Percentiles rank a stretch among this genome's conserved stretches.
These are phyloP conservation scores for Ophonus ardosiacus DNA, from an alignment of 2,888 invertebrate genomes.

Conservation along the genomic window DNA sequence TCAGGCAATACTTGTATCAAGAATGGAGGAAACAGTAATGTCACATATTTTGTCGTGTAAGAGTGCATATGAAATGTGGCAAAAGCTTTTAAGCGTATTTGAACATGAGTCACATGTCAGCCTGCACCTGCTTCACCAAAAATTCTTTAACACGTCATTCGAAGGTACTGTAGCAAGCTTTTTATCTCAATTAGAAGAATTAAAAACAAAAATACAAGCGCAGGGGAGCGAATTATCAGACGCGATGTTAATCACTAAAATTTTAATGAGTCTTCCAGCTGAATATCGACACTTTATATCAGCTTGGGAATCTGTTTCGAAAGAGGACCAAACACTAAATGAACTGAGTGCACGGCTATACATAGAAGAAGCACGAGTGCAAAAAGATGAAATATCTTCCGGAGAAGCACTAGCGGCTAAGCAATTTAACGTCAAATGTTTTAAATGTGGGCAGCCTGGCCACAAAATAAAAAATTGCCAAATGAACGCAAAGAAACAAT, in stretches of 20 bases:
- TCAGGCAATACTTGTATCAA: too few relatives aligned
- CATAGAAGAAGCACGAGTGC: neutral
- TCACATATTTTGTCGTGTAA: too few relatives aligned
- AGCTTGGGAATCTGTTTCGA: neutral
- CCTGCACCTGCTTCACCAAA: neutral
- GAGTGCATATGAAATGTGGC: neutral
- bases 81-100: neutral
- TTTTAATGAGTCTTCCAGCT: neutral
- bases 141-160: neutral
- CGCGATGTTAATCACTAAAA: neutral
- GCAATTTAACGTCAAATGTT: too few relatives aligned
- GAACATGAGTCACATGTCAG: constrained; percentile 7
- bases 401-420: too few relatives aligned
- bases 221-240: neutral
- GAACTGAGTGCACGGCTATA: neutral
- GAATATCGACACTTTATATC: neutral
- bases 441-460: too few relatives aligned
- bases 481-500: neutral
- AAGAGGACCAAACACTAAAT: neutral
- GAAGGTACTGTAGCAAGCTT: too few relatives aligned
- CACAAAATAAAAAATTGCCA: too few relatives aligned
- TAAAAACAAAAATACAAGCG: neutral
- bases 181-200: too few relatives aligned
- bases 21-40: too few relatives aligned
- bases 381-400: neutral